Base-by-base conservation (phyloP, 2,888 invertebrate species). In the Furcula furcula region DNA sequence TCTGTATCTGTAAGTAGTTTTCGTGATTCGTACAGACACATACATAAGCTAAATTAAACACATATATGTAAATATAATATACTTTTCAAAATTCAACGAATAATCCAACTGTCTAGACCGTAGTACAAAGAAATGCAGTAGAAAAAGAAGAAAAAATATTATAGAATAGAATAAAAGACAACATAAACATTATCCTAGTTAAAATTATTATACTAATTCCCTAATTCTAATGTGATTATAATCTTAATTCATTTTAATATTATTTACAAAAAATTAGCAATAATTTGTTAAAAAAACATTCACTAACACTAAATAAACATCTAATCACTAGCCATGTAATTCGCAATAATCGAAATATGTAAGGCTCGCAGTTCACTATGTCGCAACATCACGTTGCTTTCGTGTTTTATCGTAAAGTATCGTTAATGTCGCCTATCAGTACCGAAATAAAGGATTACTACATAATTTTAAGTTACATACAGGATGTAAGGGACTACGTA, bases 271-370 rank as follows among this genome's bases (percentile, higher is more conserved):
- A 67, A 45, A 48, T 55, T 55, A 55, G 36, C 62, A 58, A 60
- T 71, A 66, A 58, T 69, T 71, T 70, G 63, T 72, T 70, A 67
- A 63, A 56, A 59, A 66, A 62, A 51, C 49, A 61, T 63, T 60
- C 46, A 63, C 74, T 81, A 77, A 64, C 51, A 46, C 80, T 84
- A 84, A 63, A 76, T 86, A 86, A 80, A 81, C 46, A 60, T 81
- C 87, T 87, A 87, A 85, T 88, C 87, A 88, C 87, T 88, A 88
- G 87, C 87, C 87, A 87, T 87, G 69, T 79, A 79, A 79, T 78
- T 85, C 79, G 84, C 79, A 73, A 78, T 72, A 64, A 75, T 65
- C 56, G 58, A 72, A 71, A 65, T 62, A 55, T 51, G 55, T 50
- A 54, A 56, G 42, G 37, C 51, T 52, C 38, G 40, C 34, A 40